Conservation (phyloP, 2,797 vertebrate species). For the Tamandua tetradactyla region DNA sequence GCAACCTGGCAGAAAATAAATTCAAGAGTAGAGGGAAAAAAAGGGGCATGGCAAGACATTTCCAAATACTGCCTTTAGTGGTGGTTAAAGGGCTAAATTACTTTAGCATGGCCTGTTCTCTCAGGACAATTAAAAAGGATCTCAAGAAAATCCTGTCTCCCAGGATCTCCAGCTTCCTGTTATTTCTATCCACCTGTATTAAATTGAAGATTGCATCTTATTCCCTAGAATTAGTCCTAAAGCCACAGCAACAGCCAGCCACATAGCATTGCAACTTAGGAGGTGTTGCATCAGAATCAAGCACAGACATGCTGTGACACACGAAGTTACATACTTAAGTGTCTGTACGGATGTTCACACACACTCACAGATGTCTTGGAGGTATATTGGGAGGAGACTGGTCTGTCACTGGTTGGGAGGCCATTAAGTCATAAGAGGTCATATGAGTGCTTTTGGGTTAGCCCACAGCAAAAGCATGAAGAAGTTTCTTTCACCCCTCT, state of each 20-base stretch:
- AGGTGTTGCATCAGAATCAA: slow-evolving; percentile 19
- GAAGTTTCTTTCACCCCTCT: background rate
- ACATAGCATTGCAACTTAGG: slow-evolving; percentile 15
- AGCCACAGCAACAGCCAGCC: slow-evolving; percentile 9
- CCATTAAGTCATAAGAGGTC: background rate
- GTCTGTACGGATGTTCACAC: slow-evolving; percentile 35
- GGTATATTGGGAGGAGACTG: background rate
- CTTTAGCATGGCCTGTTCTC: slow-evolving; percentile 48
- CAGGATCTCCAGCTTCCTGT: slow-evolving; percentile 30
- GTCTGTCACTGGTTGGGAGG: background rate
- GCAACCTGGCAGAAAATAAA: slow-evolving; percentile 19
- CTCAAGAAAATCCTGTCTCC: slow-evolving; percentile 59
- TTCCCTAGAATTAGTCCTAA: slow-evolving; percentile 62
- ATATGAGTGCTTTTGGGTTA: slow-evolving; percentile 33
- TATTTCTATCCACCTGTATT: slow-evolving; percentile 56
- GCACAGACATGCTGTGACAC: background rate
- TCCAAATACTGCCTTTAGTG: slow-evolving; percentile 49
- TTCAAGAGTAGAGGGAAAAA: background rate
- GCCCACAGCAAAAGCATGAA: background rate
- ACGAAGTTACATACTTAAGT: background rate
- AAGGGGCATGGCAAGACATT: background rate
- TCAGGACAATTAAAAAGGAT: slow-evolving; percentile 67
- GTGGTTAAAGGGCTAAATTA: slow-evolving; percentile 62
- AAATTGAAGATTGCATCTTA: slow-evolving; percentile 50
- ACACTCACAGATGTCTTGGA: slow-evolving; percentile 41